Evolutionary conservation across 2,888 invertebrate genomes (phyloP).

Genomic region (Synergus japonicus): DNA sequence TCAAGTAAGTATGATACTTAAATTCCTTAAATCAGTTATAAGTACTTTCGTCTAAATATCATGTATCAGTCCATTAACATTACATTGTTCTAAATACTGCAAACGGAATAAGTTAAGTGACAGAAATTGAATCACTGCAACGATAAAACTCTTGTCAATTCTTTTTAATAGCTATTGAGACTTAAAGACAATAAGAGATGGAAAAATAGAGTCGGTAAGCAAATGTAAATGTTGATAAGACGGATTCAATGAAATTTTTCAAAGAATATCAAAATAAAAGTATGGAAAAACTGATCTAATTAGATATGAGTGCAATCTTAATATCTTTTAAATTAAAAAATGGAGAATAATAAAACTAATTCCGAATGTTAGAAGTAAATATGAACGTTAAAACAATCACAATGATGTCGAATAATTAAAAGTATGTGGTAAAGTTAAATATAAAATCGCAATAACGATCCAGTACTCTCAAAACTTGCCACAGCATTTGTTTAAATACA

Average conservation of each 20-base stretch:
- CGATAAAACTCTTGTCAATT: not conserved
- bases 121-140: not conserved
- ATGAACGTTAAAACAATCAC: not conserved
- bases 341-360: not conserved
- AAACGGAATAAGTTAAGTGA: not conserved
- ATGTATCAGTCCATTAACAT: constrained; percentile 27
- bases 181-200: not conserved
- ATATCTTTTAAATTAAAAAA: not conserved
- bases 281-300: not conserved
- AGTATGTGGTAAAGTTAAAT: constrained; percentile 9
- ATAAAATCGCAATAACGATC: constrained; percentile 23
- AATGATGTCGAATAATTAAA: not conserved
- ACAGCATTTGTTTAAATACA: constrained; percentile 39
- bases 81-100: constrained; percentile 11
- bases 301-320: not conserved
- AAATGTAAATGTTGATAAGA: no score
- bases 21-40: constrained; percentile 32
- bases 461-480: constrained; percentile 28
- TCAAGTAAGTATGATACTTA: not conserved
- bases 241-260: no score
- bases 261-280: not conserved
- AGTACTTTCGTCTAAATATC: constrained; percentile 31
- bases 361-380: not conserved
- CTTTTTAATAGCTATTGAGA: not conserved
- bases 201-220: not conserved